phyloP scores from a whole-genome alignment of 1,140 invertebrate genomes.

The Drosophila trapezifrons region DNA sequence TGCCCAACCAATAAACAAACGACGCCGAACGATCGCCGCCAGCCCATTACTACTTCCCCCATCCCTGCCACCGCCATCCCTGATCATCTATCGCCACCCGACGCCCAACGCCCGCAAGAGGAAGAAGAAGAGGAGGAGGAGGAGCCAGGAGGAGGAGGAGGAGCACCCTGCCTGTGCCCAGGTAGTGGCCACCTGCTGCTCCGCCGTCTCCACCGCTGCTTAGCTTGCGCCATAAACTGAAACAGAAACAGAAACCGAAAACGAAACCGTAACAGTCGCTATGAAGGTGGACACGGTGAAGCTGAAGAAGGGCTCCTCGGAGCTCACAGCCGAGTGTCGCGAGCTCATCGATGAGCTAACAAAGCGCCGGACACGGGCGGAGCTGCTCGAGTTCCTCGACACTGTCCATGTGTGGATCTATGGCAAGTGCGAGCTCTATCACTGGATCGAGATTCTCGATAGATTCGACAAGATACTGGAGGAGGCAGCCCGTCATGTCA shows the following conservation, averaged over 20 bases:
- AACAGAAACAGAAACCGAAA: neutral
- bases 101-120: neutral
- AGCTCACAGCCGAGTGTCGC: constrained; percentile 94
- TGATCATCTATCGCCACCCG: neutral
- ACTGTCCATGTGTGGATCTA: constrained; percentile 94
- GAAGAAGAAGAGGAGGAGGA: neutral
- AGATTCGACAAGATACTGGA: constrained; percentile 93
- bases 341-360: constrained; percentile 91
- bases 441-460: constrained; percentile 95
- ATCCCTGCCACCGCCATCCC: neutral
- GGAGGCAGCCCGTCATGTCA: constrained; percentile 88
- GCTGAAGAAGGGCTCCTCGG: constrained; percentile 94
- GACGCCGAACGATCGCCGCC: constrained; percentile 6
- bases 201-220: constrained; percentile 9
- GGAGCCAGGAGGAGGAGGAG: constrained; percentile 17
- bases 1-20: constrained; percentile 39
- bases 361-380: constrained; percentile 87
- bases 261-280: constrained; percentile 56
- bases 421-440: constrained; percentile 95
- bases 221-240: constrained; percentile 6
- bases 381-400: constrained; percentile 90
- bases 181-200: constrained; percentile 39
- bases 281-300: constrained; percentile 95
- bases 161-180: constrained; percentile 30
- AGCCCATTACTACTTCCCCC: neutral